Conservation (phyloP, 2,113 vertebrate genomes). For the Dinomys branickii region DNA sequence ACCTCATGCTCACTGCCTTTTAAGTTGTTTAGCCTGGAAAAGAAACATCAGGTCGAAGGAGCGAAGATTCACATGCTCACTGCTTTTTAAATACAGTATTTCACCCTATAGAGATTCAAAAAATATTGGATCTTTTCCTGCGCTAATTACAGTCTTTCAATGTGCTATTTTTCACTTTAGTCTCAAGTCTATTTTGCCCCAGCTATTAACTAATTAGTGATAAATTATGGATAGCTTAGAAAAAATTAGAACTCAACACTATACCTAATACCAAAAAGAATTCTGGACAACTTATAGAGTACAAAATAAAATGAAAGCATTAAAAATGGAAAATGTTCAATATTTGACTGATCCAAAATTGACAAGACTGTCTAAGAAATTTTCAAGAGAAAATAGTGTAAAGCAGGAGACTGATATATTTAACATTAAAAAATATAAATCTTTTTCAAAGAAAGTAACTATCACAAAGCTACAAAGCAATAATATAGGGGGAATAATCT, state of each 20-base stretch:
- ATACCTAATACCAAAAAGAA: not conserved
- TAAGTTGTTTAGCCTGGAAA: not conserved
- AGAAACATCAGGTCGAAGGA: not conserved
- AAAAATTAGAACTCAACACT: not conserved
- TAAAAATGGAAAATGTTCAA: not conserved
- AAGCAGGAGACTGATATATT: not conserved
- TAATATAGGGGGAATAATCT: not conserved
- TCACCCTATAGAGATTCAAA: not conserved
- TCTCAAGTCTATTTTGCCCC: not conserved
- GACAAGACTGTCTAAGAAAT: not conserved
- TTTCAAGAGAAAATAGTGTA: not conserved
- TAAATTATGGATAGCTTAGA: not conserved
- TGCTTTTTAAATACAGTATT: not conserved
- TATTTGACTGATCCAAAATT: not conserved
- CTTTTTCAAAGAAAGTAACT: not conserved
- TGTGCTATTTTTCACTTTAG: not conserved
- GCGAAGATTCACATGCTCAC: not conserved
- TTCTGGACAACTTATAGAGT: not conserved
- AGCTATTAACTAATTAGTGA: not conserved
- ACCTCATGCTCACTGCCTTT: not conserved
- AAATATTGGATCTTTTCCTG: not conserved
- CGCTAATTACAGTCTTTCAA: not conserved
- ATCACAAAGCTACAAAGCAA: not conserved
- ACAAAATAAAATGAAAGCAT: slow-evolving; percentile 17
- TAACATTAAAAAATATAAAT: not conserved